Evolutionary conservation across 30 jellyfish, hydroid and myxozoan species (phyloP).

Genomic region (Aurelia sp.): DNA sequence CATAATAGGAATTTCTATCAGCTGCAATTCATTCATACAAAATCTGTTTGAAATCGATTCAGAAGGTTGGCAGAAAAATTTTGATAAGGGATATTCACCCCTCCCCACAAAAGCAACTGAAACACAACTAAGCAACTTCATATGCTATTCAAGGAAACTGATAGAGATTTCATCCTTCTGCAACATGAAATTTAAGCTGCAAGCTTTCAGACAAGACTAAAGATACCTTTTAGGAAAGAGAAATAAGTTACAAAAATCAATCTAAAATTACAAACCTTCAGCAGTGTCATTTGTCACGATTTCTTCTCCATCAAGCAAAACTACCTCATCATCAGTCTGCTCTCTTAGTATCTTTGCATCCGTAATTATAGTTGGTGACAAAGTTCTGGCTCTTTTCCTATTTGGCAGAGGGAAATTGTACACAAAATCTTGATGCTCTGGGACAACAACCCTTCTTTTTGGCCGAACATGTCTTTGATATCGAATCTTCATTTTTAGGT

Average conservation of each 20-base stretch:
- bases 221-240: background rate
- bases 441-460: constrained; percentile 44
- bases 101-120: too few relatives aligned
- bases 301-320: background rate
- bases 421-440: constrained; percentile 60
- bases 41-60: too few relatives aligned
- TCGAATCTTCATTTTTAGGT: constrained; percentile 45
- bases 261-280: background rate
- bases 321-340: background rate
- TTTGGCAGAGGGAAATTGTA: constrained; percentile 49
- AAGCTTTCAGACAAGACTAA: background rate
- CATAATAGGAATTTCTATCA: too few relatives aligned
- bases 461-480: constrained; percentile 55
- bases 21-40: too few relatives aligned
- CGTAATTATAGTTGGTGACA: constrained; percentile 46
- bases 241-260: background rate
- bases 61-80: too few relatives aligned
- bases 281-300: background rate
- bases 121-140: too few relatives aligned
- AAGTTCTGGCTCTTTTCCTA: constrained; percentile 32
- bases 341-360: constrained; percentile 35
- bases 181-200: too few relatives aligned
- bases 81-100: too few relatives aligned
- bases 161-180: too few relatives aligned
- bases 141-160: too few relatives aligned